Percentiles rank a stretch among this genome's conserved stretches.
These are phyloP conservation scores for Echinometra lucunter DNA, from an alignment of 53 echinoderm and acorn worm genomes.

Conservation along the genomic window DNA sequence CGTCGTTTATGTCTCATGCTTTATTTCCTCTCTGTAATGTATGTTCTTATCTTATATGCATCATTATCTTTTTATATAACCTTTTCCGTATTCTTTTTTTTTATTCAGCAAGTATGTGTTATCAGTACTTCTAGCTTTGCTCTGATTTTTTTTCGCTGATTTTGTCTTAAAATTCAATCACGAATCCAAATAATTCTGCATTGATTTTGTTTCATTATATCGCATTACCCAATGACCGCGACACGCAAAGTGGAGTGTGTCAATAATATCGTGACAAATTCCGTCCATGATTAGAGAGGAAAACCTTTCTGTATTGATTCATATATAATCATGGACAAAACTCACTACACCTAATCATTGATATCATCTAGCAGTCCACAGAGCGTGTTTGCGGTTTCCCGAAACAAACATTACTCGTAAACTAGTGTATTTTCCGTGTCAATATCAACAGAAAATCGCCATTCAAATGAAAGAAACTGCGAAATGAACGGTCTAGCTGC, in stretches of 20 bases:
- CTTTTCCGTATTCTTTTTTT: not conserved
- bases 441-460: not conserved
- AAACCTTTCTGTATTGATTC: not conserved
- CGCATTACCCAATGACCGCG: not conserved
- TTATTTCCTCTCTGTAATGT: not conserved
- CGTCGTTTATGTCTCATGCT: not conserved
- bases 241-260: not conserved
- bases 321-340: not conserved
- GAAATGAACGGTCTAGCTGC: not conserved
- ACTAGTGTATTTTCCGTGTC: not conserved
- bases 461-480: not conserved
- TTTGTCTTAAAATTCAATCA: not conserved
- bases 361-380: not conserved
- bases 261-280: not conserved
- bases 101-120: not conserved
- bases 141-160: too few relatives aligned
- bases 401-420: not conserved
- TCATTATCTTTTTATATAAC: not conserved
- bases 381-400: not conserved
- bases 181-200: not conserved
- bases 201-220: not conserved
- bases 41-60: not conserved
- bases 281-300: not conserved
- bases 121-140: not conserved
- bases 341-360: not conserved